Evolutionary conservation across 2,113 vertebrate genomes (phyloP).

Genomic region (Myxocyprinus asiaticus): DNA sequence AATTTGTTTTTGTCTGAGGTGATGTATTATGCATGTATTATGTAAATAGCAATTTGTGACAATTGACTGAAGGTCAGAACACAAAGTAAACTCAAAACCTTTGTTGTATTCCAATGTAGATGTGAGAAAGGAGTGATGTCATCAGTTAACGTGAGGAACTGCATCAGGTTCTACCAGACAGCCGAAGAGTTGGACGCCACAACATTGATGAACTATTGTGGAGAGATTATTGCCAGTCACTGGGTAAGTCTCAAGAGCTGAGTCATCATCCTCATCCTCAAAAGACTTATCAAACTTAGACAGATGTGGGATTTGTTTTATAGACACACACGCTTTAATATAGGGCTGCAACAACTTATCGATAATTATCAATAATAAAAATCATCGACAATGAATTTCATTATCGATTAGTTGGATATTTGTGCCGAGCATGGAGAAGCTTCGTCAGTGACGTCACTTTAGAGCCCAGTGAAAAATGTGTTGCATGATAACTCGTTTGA

Average conservation of each 20-base stretch:
- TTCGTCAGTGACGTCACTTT: too few species aligned
- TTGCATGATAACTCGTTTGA: too few species aligned
- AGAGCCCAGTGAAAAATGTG: too few species aligned
- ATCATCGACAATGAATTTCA: too few species aligned
- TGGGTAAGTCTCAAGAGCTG: slow-evolving; percentile 87
- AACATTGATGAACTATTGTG: slow-evolving; percentile 95
- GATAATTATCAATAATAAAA: too few species aligned
- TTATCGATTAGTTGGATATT: too few species aligned
- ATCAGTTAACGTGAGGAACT: slow-evolving; percentile 95
- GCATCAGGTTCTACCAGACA: slow-evolving; percentile 98
- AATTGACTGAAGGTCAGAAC: neutral
- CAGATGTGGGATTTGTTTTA: too few species aligned
- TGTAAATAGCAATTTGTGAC: neutral
- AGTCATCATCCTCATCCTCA: neutral
- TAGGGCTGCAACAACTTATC: too few species aligned
- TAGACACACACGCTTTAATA: too few species aligned
- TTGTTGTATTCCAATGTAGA: slow-evolving; percentile 68
- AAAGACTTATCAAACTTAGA: neutral
- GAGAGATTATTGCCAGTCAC: slow-evolving; percentile 97
- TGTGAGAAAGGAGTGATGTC: slow-evolving; percentile 99
- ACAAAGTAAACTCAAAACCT: neutral
- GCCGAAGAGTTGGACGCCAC: slow-evolving; percentile 91
- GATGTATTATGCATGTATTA: too few species aligned
- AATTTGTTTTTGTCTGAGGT: too few species aligned
- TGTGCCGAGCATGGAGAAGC: too few species aligned